Percentiles rank a stretch among this genome's conserved stretches.
These are phyloP conservation scores for Sciurus carolinensis DNA, from an alignment of 2,797 vertebrate species.

Conservation along the genomic window DNA sequence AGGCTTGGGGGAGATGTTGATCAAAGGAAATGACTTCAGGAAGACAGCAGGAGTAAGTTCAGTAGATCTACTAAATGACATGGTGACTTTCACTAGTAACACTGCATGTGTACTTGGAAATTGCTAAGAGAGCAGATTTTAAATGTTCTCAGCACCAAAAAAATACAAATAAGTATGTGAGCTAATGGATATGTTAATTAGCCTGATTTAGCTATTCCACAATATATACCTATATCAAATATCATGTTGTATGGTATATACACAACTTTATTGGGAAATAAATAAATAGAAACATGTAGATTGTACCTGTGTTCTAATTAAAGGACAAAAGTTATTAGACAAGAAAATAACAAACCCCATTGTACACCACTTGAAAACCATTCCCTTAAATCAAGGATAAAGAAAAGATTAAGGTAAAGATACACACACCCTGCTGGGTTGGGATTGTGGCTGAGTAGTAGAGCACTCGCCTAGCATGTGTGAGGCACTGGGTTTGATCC, in stretches of 20 bases:
- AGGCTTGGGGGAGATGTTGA: neutral
- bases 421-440: too few species aligned
- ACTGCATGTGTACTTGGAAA: neutral
- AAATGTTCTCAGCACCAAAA: neutral
- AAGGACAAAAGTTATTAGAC: conserved; percentile 29
- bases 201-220: neutral
- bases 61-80: neutral
- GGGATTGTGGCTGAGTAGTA: too few species aligned
- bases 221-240: neutral
- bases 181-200: neutral
- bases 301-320: conserved; percentile 30
- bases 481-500: too few species aligned
- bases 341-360: neutral
- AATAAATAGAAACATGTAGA: neutral
- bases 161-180: neutral
- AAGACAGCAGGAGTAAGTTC: neutral
- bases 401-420: neutral
- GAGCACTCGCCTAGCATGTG: too few species aligned
- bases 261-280: neutral
- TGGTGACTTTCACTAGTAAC: neutral
- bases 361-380: conserved; percentile 32
- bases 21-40: neutral
- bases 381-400: conserved; percentile 23
- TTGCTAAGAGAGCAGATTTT: neutral
- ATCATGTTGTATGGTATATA: neutral